Evolutionary conservation across 2,797 vertebrate genomes (phyloP).

Genomic region (Phylloscopus collybita): DNA sequence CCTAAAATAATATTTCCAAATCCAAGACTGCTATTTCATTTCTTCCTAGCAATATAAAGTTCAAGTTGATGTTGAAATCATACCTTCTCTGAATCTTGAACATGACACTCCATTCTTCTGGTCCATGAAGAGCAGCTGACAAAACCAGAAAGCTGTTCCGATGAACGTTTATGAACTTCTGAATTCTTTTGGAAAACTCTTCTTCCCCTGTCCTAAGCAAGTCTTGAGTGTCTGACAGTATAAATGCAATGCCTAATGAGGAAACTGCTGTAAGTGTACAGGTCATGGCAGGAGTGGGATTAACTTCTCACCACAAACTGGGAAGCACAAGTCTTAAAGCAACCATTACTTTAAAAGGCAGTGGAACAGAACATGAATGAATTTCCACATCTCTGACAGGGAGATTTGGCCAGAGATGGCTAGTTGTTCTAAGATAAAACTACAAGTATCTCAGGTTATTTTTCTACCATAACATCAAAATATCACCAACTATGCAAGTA

Average conservation of each 20-base stretch:
- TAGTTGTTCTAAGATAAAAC: neutral
- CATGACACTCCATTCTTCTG: slow-evolving; percentile 81
- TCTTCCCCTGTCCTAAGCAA: slow-evolving; percentile 74
- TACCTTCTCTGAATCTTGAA: slow-evolving; percentile 90
- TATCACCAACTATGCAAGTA: neutral
- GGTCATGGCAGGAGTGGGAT: neutral
- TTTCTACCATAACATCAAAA: neutral
- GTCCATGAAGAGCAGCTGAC: slow-evolving; percentile 81
- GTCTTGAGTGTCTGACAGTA: slow-evolving; percentile 83
- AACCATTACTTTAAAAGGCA: neutral
- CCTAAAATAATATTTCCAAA: slow-evolving; percentile 25
- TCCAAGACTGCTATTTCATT: neutral
- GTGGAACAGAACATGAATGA: neutral
- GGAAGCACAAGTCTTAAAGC: neutral
- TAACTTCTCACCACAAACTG: neutral
- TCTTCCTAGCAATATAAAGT: neutral
- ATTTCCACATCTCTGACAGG: neutral
- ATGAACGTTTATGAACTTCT: slow-evolving; percentile 87
- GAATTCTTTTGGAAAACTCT: slow-evolving; percentile 75
- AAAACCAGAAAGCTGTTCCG: slow-evolving; percentile 91
- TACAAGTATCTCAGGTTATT: neutral
- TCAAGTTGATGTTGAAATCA: neutral
- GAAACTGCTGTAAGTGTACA: neutral
- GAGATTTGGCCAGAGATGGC: neutral
- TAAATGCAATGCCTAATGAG: slow-evolving; percentile 88